Conservation (phyloP, 2,797 vertebrate genomes). For the Darevskia mixta region DNA sequence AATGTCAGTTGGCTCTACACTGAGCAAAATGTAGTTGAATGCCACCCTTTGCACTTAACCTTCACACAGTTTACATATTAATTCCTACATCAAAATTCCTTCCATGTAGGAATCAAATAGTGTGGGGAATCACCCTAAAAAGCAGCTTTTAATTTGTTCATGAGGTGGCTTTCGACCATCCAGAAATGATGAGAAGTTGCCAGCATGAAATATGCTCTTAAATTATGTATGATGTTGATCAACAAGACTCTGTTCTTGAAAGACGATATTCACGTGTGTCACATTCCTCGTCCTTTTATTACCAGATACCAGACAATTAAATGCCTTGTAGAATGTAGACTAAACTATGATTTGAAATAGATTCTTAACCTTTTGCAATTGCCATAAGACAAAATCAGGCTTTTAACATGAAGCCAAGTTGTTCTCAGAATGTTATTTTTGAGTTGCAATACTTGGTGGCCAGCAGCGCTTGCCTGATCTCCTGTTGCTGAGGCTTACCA, state of each 20-base stretch:
- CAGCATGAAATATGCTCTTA: constrained; percentile 16
- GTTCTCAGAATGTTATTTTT: background rate
- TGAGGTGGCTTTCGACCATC: rapidly evolving
- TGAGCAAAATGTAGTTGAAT: no score
- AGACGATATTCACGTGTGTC: background rate
- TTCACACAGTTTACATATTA: background rate
- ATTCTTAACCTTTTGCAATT: background rate
- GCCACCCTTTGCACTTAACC: background rate
- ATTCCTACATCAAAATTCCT: background rate
- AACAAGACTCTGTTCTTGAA: background rate
- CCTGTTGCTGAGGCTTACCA: no score
- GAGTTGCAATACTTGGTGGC: no score
- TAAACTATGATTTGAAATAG: background rate
- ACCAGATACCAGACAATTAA: background rate
- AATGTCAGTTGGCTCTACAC: no score
- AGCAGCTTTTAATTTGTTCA: background rate
- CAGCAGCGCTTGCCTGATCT: no score
- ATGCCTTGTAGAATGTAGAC: background rate
- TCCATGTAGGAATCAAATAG: background rate
- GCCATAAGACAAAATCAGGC: background rate
- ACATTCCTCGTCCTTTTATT: constrained; percentile 12
- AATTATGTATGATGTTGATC: background rate
- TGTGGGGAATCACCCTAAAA: background rate
- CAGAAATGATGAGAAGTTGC: rapidly evolving
- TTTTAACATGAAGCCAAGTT: constrained; percentile 32